These are phyloP conservation scores for Delia radicum DNA, from an alignment of 1,140 invertebrate species.

Conservation along the genomic window DNA sequence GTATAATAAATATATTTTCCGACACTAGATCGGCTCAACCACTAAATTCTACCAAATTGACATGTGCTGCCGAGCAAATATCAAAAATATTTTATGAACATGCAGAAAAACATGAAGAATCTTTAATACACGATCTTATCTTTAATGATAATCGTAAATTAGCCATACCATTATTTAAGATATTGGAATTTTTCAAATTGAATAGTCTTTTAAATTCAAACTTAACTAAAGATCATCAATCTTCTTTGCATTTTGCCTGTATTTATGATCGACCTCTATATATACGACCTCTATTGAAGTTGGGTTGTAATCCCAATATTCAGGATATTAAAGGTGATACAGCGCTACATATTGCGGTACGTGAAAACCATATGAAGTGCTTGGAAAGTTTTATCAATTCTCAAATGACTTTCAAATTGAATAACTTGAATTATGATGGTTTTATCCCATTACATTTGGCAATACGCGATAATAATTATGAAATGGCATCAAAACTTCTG, in stretches of 20 bases:
- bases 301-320: constrained; percentile 59
- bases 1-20: constrained; percentile 41
- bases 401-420: constrained; percentile 37
- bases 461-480: constrained; percentile 56
- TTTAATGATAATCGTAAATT: constrained; percentile 40
- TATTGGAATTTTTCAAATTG: constrained; percentile 44
- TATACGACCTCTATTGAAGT: constrained; percentile 47
- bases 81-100: constrained; percentile 39
- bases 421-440: constrained; percentile 56
- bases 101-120: constrained; percentile 41
- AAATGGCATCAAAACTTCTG: constrained; percentile 57
- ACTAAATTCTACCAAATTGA: not conserved
- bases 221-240: constrained; percentile 53
- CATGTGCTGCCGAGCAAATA: constrained; percentile 26
- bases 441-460: constrained; percentile 61
- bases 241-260: constrained; percentile 59
- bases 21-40: not conserved
- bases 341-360: constrained; percentile 59
- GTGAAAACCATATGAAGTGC: constrained; percentile 46
- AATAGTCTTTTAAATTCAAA: constrained; percentile 37
- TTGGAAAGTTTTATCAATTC: constrained; percentile 43
- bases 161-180: constrained; percentile 39
- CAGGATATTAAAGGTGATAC: constrained; percentile 58
- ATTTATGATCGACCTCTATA: constrained; percentile 54
- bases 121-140: constrained; percentile 46